Percentiles rank a stretch among this genome's conserved stretches.
Conservation (phyloP, 1,140 invertebrate species). For the Heliothis virescens region DNA sequence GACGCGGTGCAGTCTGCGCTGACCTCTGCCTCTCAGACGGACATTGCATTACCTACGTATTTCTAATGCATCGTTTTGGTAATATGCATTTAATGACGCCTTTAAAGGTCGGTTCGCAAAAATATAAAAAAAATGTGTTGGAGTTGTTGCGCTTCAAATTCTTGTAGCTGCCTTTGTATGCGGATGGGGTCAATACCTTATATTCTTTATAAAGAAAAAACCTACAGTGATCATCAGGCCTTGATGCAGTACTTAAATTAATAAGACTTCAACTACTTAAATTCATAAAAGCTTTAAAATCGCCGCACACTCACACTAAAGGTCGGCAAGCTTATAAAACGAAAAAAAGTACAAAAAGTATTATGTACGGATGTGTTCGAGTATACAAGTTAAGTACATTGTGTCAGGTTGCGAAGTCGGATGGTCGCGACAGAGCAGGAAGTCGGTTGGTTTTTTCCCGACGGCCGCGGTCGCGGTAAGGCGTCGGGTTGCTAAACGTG, state of each 20-base stretch:
- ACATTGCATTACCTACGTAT: conserved; percentile 57
- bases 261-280: not conserved
- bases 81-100: conserved; percentile 10
- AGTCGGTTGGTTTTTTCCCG: conserved; percentile 58
- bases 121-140: not conserved
- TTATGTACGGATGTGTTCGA: conserved; percentile 23
- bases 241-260: no score
- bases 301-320: not conserved
- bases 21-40: conserved; percentile 70
- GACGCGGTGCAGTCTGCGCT: conserved; percentile 54
- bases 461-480: conserved; percentile 35
- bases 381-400: conserved; percentile 37
- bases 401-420: conserved; percentile 58
- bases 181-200: conserved; percentile 14
- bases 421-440: conserved; percentile 58
- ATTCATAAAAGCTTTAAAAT: conserved; percentile 5
- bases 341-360: conserved; percentile 3
- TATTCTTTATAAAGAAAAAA: not conserved
- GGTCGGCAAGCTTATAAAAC: conserved; percentile 22
- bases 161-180: not conserved
- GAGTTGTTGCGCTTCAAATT: not conserved
- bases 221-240: not conserved
- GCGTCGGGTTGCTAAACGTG: conserved; percentile 53
- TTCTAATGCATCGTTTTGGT: conserved; percentile 41
- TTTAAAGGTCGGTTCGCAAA: conserved; percentile 31